Percentiles rank a stretch among this genome's conserved stretches.
These are phyloP conservation scores for Arizona elegans DNA, from an alignment of 2,113 vertebrate species.

Conservation along the genomic window DNA sequence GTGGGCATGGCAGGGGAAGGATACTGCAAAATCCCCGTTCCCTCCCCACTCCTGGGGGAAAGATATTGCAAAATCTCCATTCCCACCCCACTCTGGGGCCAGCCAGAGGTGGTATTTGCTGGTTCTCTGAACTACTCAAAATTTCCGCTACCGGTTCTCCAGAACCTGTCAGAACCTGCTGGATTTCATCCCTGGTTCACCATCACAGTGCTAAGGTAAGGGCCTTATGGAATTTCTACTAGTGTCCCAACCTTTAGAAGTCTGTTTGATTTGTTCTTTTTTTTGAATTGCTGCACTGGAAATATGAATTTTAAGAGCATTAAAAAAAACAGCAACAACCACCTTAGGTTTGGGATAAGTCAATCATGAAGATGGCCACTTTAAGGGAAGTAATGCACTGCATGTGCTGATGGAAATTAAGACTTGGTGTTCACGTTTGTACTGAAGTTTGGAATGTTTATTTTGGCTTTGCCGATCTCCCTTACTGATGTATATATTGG, in stretches of 20 bases:
- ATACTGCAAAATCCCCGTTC: no score
- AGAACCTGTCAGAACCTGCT: no score
- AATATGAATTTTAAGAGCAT: background rate
- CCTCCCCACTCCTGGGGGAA: no score
- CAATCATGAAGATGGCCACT: background rate
- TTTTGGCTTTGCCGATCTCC: slow-evolving; percentile 4
- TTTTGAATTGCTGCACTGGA: background rate
- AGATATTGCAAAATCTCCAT: no score
- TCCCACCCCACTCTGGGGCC: no score
- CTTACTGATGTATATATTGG: slow-evolving; percentile 5
- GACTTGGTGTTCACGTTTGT: background rate
- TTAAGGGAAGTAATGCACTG: slow-evolving; percentile 12
- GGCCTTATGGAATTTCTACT: background rate
- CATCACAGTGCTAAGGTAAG: background rate
- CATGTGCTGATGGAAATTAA: background rate
- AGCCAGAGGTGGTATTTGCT: no score
- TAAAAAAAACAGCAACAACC: background rate
- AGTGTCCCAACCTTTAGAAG: background rate
- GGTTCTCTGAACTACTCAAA: no score
- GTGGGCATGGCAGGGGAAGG: no score
- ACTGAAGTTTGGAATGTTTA: background rate
- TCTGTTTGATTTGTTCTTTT: background rate
- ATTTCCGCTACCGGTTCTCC: no score
- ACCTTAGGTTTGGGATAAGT: background rate
- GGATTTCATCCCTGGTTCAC: no score